Conservation (phyloP, 2,113 vertebrate genomes). For the Myodes glareolus region DNA sequence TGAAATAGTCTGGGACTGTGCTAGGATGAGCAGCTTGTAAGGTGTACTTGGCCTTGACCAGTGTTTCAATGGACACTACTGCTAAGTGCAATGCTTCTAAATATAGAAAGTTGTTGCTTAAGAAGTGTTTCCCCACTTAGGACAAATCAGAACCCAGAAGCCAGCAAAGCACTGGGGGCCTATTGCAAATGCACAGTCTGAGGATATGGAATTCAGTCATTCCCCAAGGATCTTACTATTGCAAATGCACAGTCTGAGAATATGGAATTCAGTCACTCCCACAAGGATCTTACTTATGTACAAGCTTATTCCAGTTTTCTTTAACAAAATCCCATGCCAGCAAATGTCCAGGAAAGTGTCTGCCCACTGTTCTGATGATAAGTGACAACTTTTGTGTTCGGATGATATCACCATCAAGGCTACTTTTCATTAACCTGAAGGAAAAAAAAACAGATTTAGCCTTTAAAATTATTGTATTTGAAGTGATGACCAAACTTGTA, state of each 20-base stretch:
- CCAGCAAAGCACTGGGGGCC: not conserved
- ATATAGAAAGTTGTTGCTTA: not conserved
- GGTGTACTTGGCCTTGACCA: not conserved
- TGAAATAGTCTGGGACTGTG: fast-evolving
- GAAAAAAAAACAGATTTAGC: conserved; percentile 68
- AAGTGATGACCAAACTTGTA: conserved; percentile 3
- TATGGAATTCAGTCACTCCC: not conserved
- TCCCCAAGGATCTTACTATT: conserved; percentile 86
- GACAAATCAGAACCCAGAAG: not conserved
- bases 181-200: not conserved
- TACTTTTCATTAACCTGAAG: conserved; percentile 90
- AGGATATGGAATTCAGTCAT: not conserved
- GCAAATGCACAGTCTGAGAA: not conserved
- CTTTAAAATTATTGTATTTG: conserved; percentile 24
- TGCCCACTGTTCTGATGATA: conserved; percentile 88
- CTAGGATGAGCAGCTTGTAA: not conserved
- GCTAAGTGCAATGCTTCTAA: not conserved
- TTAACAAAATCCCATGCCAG: conserved; percentile 96
- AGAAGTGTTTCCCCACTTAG: conserved; percentile 3
- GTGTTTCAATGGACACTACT: not conserved
- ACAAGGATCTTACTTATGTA: conserved; percentile 90
- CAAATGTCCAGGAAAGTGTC: conserved; percentile 89
- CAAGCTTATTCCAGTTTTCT: conserved; percentile 94
- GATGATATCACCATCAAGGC: conserved; percentile 88
- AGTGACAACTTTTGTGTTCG: conserved; percentile 91